These are phyloP conservation scores for Triplophysa rosa DNA, from an alignment of 2,113 vertebrate species.

Conservation along the genomic window DNA sequence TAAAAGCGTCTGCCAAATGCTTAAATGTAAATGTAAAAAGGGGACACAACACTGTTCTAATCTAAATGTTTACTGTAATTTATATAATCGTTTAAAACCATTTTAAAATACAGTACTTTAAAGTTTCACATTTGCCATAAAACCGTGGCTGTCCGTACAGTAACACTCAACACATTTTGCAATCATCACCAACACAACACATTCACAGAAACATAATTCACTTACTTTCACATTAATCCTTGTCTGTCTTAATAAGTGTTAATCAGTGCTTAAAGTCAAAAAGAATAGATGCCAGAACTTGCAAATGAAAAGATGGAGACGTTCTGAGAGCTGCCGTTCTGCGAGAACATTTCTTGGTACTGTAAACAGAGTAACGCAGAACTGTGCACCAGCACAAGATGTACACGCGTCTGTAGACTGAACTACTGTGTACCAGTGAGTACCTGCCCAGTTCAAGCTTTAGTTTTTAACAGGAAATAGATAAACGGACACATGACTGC, in stretches of 20 bases:
- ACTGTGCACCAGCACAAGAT: too few species aligned
- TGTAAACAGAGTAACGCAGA: too few species aligned
- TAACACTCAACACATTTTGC: neutral
- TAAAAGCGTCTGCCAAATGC: too few species aligned
- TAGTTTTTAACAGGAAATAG: neutral
- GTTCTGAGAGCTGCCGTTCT: too few species aligned
- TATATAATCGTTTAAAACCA: conserved; percentile 29
- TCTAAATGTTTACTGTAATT: neutral
- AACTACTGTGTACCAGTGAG: too few species aligned
- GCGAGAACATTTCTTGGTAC: too few species aligned
- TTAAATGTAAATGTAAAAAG: neutral
- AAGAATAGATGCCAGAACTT: too few species aligned
- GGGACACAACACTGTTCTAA: neutral
- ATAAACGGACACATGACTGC: neutral
- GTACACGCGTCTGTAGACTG: too few species aligned
- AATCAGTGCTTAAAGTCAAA: too few species aligned
- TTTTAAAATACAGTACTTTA: conserved; percentile 30
- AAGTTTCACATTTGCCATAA: conserved; percentile 1
- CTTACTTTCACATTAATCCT: neutral
- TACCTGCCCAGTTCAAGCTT: too few species aligned
- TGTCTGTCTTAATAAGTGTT: neutral
- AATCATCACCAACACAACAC: conserved; percentile 34
- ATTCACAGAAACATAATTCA: neutral
- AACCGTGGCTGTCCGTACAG: neutral
- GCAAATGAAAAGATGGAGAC: too few species aligned